Evolutionary conservation across 1,140 invertebrate genomes (phyloP).

Genomic region (Adoxophyes honmai): DNA sequence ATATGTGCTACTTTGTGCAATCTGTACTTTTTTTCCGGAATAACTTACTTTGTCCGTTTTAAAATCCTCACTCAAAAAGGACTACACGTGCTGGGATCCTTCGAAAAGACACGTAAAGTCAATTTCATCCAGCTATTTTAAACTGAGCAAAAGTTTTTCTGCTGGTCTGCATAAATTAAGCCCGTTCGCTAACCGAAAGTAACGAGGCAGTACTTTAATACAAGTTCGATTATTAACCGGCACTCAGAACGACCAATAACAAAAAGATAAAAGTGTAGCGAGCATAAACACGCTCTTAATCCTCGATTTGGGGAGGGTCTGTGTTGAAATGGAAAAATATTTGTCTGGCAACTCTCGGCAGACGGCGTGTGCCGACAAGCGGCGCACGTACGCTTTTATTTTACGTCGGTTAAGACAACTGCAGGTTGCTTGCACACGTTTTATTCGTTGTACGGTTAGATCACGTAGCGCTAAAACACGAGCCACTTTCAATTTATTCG

Average conservation of each 20-base stretch:
- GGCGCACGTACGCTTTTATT: constrained; percentile 32
- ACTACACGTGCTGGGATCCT: too few species aligned
- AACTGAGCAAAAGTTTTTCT: too few species aligned
- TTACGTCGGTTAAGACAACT: constrained; percentile 27
- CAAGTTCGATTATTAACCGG: constrained; percentile 10
- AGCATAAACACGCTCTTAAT: constrained; percentile 43
- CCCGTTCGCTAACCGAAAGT: constrained; percentile 1
- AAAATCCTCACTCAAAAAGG: too few species aligned
- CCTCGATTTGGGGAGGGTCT: constrained; percentile 49
- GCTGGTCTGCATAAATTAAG: too few species aligned
- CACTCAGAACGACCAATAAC: constrained; percentile 27
- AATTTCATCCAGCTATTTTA: too few species aligned
- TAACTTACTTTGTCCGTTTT: too few species aligned
- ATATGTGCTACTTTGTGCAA: constrained; percentile 48
- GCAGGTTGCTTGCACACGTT: constrained; percentile 19
- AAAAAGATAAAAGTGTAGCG: constrained; percentile 37
- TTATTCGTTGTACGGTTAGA: constrained; percentile 4
- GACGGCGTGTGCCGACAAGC: too few species aligned
- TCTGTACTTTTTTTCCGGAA: constrained; percentile 38
- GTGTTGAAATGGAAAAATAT: constrained; percentile 63
- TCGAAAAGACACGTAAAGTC: too few species aligned
- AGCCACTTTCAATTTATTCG: constrained; percentile 10
- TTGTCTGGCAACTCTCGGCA: constrained; percentile 42
- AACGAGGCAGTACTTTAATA: constrained; percentile 6
- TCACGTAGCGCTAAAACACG: constrained; percentile 14